These are phyloP conservation scores for Aythya baeri DNA, from an alignment of 2,113 vertebrate species.

Conservation along the genomic window DNA sequence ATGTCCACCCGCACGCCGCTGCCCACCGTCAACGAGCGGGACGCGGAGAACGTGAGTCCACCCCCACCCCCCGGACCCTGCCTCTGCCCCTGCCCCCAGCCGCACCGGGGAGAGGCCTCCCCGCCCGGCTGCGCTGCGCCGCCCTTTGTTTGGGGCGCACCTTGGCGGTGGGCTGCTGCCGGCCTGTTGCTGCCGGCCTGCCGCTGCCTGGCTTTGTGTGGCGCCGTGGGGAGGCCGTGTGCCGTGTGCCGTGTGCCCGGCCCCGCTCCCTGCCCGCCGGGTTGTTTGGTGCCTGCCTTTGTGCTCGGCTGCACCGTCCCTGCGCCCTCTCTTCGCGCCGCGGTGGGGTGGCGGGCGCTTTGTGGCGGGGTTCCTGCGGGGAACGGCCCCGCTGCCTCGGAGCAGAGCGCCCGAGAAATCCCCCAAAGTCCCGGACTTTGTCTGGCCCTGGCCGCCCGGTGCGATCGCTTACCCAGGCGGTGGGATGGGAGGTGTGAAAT, in stretches of 20 bases:
- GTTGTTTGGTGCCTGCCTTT: slow-evolving; percentile 30
- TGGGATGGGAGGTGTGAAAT: not conserved
- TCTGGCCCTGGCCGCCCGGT: not conserved
- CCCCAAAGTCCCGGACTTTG: not conserved
- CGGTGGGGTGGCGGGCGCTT: not conserved
- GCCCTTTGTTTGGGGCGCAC: slow-evolving; percentile 35
- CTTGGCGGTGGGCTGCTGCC: not conserved
- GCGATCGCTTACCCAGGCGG: not conserved
- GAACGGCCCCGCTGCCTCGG: not conserved
- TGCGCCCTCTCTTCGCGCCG: not conserved
- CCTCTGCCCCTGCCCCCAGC: no score
- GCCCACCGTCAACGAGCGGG: slow-evolving; percentile 94
- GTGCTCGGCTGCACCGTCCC: slow-evolving; percentile 13
- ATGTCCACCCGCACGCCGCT: slow-evolving; percentile 96
- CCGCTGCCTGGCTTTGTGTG: slow-evolving; percentile 24
- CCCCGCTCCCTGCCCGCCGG: not conserved
- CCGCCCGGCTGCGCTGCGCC: not conserved
- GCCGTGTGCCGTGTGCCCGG: not conserved
- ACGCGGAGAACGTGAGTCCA: slow-evolving; percentile 87
- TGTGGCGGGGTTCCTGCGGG: not conserved
- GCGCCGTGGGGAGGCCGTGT: not conserved
- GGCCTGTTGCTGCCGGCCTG: not conserved
- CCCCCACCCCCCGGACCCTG: no score
- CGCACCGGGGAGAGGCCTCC: not conserved
- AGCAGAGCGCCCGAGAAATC: not conserved